Percentiles rank a stretch among this genome's conserved stretches.
Evolutionary conservation across 2,113 vertebrate species (phyloP).

Genomic region (Arizona elegans): DNA sequence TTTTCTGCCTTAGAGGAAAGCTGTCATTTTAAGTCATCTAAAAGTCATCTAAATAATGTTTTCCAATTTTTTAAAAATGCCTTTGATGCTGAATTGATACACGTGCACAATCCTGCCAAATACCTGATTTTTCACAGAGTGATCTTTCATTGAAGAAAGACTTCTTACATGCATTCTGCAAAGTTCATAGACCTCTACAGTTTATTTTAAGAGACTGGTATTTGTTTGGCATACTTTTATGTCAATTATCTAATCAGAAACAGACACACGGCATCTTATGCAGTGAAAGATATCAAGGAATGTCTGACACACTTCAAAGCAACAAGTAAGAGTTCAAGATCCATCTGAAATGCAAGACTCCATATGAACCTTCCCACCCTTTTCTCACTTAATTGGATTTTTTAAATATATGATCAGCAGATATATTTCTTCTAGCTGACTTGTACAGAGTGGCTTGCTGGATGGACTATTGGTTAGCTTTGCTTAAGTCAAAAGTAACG

Average conservation of each 20-base stretch:
- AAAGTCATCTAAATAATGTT: constrained; percentile 15
- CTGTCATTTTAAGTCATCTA: constrained; percentile 21
- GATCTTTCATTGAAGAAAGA: constrained; percentile 53
- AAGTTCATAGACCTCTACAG: constrained; percentile 57
- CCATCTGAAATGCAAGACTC: constrained; percentile 62
- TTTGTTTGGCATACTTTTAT: constrained; percentile 70
- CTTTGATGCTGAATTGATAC: constrained; percentile 20
- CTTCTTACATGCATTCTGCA: constrained; percentile 43
- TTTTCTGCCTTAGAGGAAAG: neutral
- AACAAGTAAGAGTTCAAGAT: constrained; percentile 64
- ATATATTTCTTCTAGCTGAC: constrained; percentile 57
- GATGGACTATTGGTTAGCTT: neutral
- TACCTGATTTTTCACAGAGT: constrained; percentile 56
- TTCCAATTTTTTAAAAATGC: neutral
- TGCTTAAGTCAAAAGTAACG: neutral
- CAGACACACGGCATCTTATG: constrained; percentile 64
- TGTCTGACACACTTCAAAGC: constrained; percentile 71
- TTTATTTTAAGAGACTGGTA: constrained; percentile 67
- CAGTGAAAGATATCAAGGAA: constrained; percentile 69
- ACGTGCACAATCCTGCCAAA: constrained; percentile 39
- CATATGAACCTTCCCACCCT: neutral
- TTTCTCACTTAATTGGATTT: constrained; percentile 61
- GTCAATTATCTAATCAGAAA: constrained; percentile 78
- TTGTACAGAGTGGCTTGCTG: neutral
- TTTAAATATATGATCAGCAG: constrained; percentile 62